Conservation (phyloP, 1,140 invertebrate species). For the Nixonia krombeini region DNA sequence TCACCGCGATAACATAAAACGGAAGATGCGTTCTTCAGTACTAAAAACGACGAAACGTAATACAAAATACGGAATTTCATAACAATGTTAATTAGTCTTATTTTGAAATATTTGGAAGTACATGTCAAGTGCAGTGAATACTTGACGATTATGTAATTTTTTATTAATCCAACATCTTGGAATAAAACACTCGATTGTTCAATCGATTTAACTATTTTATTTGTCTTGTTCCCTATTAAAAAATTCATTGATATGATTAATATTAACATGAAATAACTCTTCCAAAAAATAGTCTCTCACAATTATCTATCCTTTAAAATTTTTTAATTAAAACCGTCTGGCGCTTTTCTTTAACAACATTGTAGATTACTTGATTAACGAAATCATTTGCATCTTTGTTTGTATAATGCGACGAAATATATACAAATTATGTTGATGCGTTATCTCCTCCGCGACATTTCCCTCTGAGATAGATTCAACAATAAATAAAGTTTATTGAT, state of each 20-base stretch:
- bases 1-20: constrained; percentile 9
- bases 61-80: too few relatives aligned
- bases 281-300: neutral
- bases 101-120: too few relatives aligned
- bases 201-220: neutral
- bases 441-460: too few relatives aligned
- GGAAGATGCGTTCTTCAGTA: constrained; percentile 21
- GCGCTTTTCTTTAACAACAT: too few relatives aligned
- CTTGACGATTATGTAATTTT: too few relatives aligned
- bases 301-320: neutral
- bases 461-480: too few relatives aligned
- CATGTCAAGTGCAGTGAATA: too few relatives aligned
- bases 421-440: constrained; percentile 31
- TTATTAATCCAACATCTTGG: too few relatives aligned
- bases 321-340: neutral
- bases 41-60: constrained; percentile 10
- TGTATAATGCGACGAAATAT: constrained; percentile 31
- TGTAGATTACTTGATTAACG: too few relatives aligned
- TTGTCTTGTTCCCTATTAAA: neutral
- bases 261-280: constrained; percentile 3
- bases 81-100: too few relatives aligned
- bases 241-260: neutral
- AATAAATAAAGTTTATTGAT: constrained; percentile 6
- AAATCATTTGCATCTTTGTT: too few relatives aligned
- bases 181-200: too few relatives aligned